Evolutionary conservation across 1,140 invertebrate species (phyloP).

Genomic region (Heliconius nattereri): DNA sequence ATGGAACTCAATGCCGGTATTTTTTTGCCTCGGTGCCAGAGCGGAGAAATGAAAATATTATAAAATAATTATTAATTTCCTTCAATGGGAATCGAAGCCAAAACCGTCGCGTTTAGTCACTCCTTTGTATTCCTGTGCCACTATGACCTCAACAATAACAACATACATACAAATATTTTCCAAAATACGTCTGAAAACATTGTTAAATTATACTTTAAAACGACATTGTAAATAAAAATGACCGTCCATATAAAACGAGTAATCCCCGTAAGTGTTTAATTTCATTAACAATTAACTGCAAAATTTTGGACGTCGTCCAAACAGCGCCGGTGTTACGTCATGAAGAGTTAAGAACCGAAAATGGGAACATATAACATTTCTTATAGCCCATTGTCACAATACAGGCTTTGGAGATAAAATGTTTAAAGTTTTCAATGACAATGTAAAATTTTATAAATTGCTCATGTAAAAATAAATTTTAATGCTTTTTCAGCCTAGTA

Average conservation of each 20-base stretch:
- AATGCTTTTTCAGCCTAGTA: too few species aligned
- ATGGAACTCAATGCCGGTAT: too few species aligned
- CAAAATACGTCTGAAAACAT: not conserved
- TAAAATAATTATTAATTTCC: too few species aligned
- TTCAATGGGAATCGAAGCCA: too few species aligned
- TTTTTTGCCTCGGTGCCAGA: too few species aligned
- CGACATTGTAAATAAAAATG: constrained; percentile 28
- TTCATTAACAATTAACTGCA: constrained; percentile 38
- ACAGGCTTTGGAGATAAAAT: constrained; percentile 1
- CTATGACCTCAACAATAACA: too few species aligned
- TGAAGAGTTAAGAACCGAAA: constrained; percentile 35
- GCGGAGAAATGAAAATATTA: too few species aligned
- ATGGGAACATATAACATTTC: constrained; percentile 8
- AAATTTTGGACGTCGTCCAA: constrained; percentile 31
- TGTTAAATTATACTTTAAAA: constrained; percentile 12
- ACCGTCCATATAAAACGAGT: constrained; percentile 25
- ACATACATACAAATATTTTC: not conserved
- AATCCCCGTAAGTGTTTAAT: constrained; percentile 36
- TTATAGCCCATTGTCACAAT: not conserved
- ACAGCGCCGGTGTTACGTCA: constrained; percentile 17
- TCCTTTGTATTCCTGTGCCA: too few species aligned
- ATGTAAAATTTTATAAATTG: not conserved
- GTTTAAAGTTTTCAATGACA: constrained; percentile 2
- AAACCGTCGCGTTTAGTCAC: too few species aligned
- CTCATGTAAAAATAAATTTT: too few species aligned